phyloP scores from a whole-genome alignment of 2,113 vertebrate species.

The Myotis yumanensis region DNA sequence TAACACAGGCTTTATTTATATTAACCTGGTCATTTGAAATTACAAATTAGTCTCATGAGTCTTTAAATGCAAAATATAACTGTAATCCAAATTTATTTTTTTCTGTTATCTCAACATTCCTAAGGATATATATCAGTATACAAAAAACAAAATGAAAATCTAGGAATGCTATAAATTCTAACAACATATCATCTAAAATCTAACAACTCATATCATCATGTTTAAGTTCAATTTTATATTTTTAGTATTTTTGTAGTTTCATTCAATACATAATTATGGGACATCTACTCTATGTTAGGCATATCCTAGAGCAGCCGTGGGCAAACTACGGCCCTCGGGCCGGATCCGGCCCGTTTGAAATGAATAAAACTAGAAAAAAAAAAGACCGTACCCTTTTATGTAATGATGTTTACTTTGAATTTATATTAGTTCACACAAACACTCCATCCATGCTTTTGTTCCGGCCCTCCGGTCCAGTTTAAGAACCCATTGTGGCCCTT shows the following conservation, averaged over 20 bases:
- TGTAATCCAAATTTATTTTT: slow-evolving; percentile 6
- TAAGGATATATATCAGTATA: background rate
- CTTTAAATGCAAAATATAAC: background rate
- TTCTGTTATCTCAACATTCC: background rate
- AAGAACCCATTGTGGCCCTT: too few species aligned
- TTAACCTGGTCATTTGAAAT: slow-evolving; percentile 28
- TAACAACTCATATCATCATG: background rate
- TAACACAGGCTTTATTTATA: slow-evolving; percentile 23
- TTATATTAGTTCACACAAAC: too few species aligned
- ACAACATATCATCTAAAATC: background rate
- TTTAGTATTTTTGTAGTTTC: background rate
- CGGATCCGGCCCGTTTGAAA: too few species aligned
- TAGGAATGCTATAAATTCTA: background rate
- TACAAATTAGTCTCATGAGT: background rate
- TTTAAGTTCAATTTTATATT: slow-evolving; percentile 24
- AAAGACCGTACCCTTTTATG: too few species aligned
- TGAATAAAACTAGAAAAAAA: too few species aligned
- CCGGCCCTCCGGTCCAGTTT: too few species aligned
- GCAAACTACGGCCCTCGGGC: too few species aligned
- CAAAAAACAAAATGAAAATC: slow-evolving; percentile 10
- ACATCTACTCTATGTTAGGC: background rate
- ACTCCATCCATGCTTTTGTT: too few species aligned
- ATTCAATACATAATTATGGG: background rate
- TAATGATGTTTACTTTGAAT: too few species aligned
- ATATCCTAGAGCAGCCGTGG: background rate